A percentile compares a stretch with the other conserved stretches of the same genome.
phyloP scores from a whole-genome alignment of 2,888 invertebrate species.

The Ectemnius lituratus region DNA sequence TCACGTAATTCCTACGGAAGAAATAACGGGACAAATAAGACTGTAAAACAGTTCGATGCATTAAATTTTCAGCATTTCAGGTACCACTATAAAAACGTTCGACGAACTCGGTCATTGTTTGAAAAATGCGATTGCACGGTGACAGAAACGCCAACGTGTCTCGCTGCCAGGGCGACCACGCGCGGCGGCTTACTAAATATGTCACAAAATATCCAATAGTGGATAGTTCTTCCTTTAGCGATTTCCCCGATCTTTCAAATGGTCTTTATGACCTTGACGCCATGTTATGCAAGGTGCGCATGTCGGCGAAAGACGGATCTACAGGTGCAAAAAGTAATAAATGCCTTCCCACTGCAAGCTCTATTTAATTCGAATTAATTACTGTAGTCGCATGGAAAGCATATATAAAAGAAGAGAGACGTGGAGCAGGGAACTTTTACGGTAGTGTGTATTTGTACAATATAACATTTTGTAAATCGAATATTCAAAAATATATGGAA shows the following conservation, averaged over 20 bases:
- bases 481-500: too few relatives aligned
- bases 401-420: too few relatives aligned
- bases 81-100: background rate
- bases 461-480: too few relatives aligned
- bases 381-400: too few relatives aligned
- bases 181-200: background rate
- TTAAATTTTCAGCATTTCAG: background rate
- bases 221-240: background rate
- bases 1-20: too few relatives aligned
- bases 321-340: too few relatives aligned
- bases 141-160: conserved; percentile 56
- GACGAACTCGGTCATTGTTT: conserved; percentile 44
- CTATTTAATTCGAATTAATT: too few relatives aligned
- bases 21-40: background rate
- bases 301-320: too few relatives aligned
- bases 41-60: too few relatives aligned
- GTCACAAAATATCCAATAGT: background rate
- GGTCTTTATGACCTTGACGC: background rate
- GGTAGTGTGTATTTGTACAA: too few relatives aligned
- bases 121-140: conserved; percentile 38
- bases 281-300: background rate
- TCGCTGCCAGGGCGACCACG: conserved; percentile 8
- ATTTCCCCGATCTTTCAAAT: background rate
- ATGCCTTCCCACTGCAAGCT: too few relatives aligned
- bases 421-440: too few relatives aligned